Percentiles rank a stretch among this genome's conserved stretches.
phyloP scores from a whole-genome alignment of 2,797 vertebrate genomes.

The Lindbergichthys nudifrons region DNA sequence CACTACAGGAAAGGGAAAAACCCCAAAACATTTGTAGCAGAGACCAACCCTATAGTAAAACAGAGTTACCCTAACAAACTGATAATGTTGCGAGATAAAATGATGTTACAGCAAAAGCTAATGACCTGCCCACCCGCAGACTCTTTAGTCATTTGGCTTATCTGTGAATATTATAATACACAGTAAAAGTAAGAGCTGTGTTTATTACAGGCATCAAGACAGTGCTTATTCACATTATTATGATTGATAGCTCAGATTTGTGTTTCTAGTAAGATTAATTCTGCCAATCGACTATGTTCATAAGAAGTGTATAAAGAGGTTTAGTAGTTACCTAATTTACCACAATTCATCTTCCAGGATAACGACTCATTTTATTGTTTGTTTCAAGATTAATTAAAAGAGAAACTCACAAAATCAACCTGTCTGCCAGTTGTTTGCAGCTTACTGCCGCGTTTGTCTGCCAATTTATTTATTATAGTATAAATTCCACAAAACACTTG shows the following conservation, averaged over 20 bases:
- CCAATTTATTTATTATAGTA: not conserved
- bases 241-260: not conserved
- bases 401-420: not conserved
- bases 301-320: not conserved
- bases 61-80: not conserved
- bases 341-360: not conserved
- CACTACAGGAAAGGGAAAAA: no score
- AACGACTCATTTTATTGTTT: not conserved
- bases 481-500: not conserved
- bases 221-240: not conserved
- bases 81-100: not conserved
- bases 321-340: not conserved
- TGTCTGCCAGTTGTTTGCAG: not conserved
- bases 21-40: not conserved
- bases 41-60: not conserved
- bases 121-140: not conserved
- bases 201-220: not conserved
- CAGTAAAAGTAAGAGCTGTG: not conserved
- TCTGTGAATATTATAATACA: not conserved
- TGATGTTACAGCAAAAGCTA: no score
- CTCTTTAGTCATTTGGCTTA: not conserved
- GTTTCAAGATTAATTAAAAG: slow-evolving; percentile 1
- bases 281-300: not conserved
- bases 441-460: not conserved
- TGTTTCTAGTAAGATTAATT: not conserved